Base-by-base conservation (phyloP, 2,888 invertebrate species). In the Agrotis segetum region DNA sequence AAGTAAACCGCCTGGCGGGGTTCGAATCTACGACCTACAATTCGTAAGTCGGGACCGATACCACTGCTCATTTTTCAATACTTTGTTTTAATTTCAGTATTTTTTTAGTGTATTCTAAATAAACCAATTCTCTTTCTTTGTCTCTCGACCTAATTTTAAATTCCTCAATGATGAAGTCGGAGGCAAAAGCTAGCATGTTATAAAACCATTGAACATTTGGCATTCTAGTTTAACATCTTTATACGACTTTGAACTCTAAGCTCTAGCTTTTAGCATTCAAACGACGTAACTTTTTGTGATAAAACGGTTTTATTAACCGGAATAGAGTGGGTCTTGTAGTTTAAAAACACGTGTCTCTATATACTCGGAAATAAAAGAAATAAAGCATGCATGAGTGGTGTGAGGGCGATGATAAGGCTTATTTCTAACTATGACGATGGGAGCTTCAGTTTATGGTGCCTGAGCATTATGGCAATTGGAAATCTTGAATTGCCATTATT, bases 351-450 rank as follows among this genome's bases (percentile, higher is more conserved):
- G 78, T 84, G 85, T 85, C 58, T 24, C 74, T 34, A 63, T 68
- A 74, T 83, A 83, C 85, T 74, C 58, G 83, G 60, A 83, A 83
- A 84, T 85, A 78, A 80, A 76, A 83, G 60, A 83, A 83, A 84
- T 85, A 78, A 80, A 76, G 83, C 76, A 85, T 74, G 70, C 68
- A 83, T 11, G 78, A 79, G 47, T 65, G 53, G 68, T 50, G 44
- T 44, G 63, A 24, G 63, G 16, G 56, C 5, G 34, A 21, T 52
- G 66, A 52, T 84, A 78, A 83, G 61, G 85, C 21, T 74, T 56
- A 17, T 47, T 55, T 24, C 70, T 58, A 34, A 85, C 74, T 77
- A 63, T 9, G 3, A 24, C 62, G 77, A 63, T 70, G 3, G 44
- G 49, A 19, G 9, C n/a, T 47, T 47, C 11, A 21, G 16, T 65